Conservation (phyloP, 2,113 vertebrate species). For the Rhinogobius similis region DNA sequence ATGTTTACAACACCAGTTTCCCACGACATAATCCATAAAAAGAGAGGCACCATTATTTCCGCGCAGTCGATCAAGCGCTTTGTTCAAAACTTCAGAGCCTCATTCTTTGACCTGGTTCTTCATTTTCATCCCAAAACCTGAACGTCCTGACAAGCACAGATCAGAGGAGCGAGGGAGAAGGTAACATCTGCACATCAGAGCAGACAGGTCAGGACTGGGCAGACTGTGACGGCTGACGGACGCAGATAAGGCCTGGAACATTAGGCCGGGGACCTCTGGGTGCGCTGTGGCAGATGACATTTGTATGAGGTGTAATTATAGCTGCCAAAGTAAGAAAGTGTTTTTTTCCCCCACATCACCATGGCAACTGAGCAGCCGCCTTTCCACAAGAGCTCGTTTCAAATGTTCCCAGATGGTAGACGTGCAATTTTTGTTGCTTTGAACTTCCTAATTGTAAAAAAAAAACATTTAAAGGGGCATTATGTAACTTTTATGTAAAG, state of each 20-base stretch:
- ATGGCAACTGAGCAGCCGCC: slow-evolving; percentile 33
- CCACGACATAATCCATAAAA: too few relatives aligned
- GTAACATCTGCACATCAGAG: slow-evolving; percentile 90
- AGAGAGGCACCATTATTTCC: too few relatives aligned
- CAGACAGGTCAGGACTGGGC: slow-evolving; percentile 8
- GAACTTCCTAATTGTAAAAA: too few relatives aligned
- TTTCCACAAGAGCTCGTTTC: neutral
- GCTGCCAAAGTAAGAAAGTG: slow-evolving; percentile 4
- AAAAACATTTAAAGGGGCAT: too few relatives aligned
- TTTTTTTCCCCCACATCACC: slow-evolving; percentile 33
- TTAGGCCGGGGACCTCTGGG: slow-evolving; percentile 1
- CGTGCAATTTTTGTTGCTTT: neutral
- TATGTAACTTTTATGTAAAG: too few relatives aligned
- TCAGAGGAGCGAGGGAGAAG: slow-evolving; percentile 38
- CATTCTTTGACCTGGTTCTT: neutral
- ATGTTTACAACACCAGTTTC: too few relatives aligned
- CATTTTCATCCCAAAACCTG: neutral
- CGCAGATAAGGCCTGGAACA: slow-evolving; percentile 1
- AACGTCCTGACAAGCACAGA: neutral
- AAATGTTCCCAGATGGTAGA: neutral
- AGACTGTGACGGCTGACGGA: slow-evolving; percentile 7
- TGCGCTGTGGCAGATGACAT: slow-evolving; percentile 13
- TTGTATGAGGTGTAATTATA: slow-evolving; percentile 31
- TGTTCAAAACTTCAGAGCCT: neutral
- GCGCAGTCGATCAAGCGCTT: neutral